Evolutionary conservation across 1,140 invertebrate genomes (phyloP), one percentile per base, ranked within the genome.

Genomic region (Ceratina calcarata): DNA sequence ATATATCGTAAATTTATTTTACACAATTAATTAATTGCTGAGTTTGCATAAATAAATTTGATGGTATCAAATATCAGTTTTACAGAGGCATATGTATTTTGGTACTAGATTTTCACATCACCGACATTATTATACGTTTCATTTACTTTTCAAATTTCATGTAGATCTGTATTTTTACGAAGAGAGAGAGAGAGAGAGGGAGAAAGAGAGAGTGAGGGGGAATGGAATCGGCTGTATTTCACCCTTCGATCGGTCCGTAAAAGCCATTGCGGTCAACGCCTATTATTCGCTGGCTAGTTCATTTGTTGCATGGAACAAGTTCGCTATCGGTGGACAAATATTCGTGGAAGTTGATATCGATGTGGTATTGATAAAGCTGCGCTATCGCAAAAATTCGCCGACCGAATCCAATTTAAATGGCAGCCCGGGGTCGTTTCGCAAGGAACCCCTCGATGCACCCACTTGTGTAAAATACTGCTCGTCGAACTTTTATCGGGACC

Each of bases 401-500:
- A 24, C 53, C 37, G 51, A 22, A 73, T 66, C 77, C 70, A 79
- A 73, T 79, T 79, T 79, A 79, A 61, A 74, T 60, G 53, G 70
- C 45, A 66, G 53, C 32, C 53, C 3, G 55, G 22, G 27, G 55
- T 72, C 49, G 76, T 57, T 78, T 71, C 62, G 49, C 68, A 64
- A 78, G 76, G 15, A 78, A 1, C 16, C 16, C 27, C 53, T 45
- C 22, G 27, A 62, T 22, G 16, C n/a, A 7, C 6, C 37, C 37
- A 24, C 22, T 55, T 15, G 67, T 20, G 27, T 53, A 51, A 53
- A 71, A 78, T 70, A 71, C 27, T 22, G 32, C 12, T 49, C 22
- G 20, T 45, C 20, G 3, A 32, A 27, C 49, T 49, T 72, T 72
- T 72, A 72, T 78, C 27, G 58, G 16, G 51, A 53, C 49, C 51